Evolutionary conservation across 2,797 vertebrate species (phyloP), one percentile per base, ranked within the genome.

Genomic region (Ctenochaetus hawaiiensis): DNA sequence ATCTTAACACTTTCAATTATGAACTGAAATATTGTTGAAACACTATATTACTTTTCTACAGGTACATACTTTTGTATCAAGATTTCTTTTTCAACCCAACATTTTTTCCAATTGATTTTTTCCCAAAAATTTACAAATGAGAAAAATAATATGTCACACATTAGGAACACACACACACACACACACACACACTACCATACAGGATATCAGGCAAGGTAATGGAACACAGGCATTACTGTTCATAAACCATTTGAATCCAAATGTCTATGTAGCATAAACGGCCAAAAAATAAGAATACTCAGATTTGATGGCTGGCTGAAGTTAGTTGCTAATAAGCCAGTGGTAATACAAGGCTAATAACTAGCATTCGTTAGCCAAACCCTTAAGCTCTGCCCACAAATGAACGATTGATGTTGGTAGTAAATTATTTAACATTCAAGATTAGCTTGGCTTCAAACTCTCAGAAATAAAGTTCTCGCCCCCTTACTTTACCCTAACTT

Each of bases 401-500:
- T 11, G 3, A 22, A 6, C 22, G 17, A 5, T 18, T 67, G 8
- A 16, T 0, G 2, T 8, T 4, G 2, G 8, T 9, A 14, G 8
- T 48, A 1, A 48, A 20, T 44, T 14, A 34, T 59, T 8, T 14
- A 1, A 45, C 41, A 6, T 62, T 53, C 16, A 48, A 58, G n/a
- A 41, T 72, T 14, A 53, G 47, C 49, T 64, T 73, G 52, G 18
- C 62, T 43, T 6, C 1, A 66, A 60, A 58, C 51, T 72, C 26
- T 67, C 7, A 51, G 51, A 17, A 5, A 45, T 20, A 49, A 72
- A 16, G 18, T 48, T 52, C 22, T 37, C 1, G 30, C 65, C 51
- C 43, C 58, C 49, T 16, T 26, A 5, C 68, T 67, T 53, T 37
- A 49, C n/a, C 47, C 48, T 41, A 41, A 41, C 39, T 41, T 41